Percentiles rank a stretch among this genome's conserved stretches.
Conservation (phyloP, 53 echinoderm and acorn worm species). For the Stichopus horrens region DNA sequence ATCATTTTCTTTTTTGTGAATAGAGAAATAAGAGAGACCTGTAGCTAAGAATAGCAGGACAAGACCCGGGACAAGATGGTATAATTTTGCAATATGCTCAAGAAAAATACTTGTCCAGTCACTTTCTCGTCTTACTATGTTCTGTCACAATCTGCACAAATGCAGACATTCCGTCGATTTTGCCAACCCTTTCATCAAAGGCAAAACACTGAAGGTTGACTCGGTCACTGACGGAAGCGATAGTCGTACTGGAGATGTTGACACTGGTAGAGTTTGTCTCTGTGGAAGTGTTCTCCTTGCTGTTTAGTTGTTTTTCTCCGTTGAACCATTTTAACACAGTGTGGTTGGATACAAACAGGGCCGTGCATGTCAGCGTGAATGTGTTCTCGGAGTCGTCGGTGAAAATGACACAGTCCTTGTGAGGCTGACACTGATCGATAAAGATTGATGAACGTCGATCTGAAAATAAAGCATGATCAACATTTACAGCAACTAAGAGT, state of each 20-base stretch:
- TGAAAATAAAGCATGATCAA: not conserved
- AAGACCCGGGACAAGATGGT: too few relatives aligned
- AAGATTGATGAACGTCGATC: not conserved
- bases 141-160: not conserved
- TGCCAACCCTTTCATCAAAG: not conserved
- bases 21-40: too few relatives aligned
- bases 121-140: too few relatives aligned
- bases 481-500: too few relatives aligned
- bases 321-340: not conserved
- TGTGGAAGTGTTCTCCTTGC: not conserved
- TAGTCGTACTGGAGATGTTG: not conserved
- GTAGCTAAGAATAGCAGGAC: too few relatives aligned
- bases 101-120: too few relatives aligned
- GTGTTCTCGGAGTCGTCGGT: not conserved
- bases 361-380: not conserved
- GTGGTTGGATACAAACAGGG: not conserved
- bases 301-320: not conserved
- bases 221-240: not conserved
- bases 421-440: not conserved
- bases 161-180: not conserved
- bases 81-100: too few relatives aligned
- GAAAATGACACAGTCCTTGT: not conserved
- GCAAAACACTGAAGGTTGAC: not conserved
- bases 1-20: too few relatives aligned
- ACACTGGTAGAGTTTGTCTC: not conserved